Conservation (phyloP, 2,113 vertebrate genomes). For the Nipponia nippon region DNA sequence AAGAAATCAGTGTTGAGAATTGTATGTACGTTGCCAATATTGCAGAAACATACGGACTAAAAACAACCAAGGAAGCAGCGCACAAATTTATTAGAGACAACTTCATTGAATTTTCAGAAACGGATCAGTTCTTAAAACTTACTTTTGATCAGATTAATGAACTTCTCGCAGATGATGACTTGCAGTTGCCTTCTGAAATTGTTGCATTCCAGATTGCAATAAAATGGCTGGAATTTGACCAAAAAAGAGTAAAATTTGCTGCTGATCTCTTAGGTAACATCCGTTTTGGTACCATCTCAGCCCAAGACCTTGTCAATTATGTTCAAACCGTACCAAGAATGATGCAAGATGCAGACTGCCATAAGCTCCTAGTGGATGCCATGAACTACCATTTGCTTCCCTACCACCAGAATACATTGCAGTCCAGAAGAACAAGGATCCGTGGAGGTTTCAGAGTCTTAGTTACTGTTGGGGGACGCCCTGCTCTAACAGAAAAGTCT, state of each 20-base stretch:
- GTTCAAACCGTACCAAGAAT: conserved; percentile 95
- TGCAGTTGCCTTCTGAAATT: conserved; percentile 95
- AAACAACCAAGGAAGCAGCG: conserved; percentile 85
- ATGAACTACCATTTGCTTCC: conserved; percentile 99
- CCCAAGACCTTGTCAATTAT: conserved; percentile 94
- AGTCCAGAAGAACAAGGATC: conserved; percentile 96
- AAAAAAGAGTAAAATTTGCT: conserved; percentile 93
- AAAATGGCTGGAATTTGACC: conserved; percentile 97
- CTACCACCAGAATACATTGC: conserved; percentile 95
- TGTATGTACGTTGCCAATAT: conserved; percentile 97
- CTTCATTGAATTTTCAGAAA: conserved; percentile 98
- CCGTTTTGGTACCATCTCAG: conserved; percentile 95
- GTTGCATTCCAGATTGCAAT: conserved; percentile 97
- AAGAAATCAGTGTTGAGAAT: conserved; percentile 94
- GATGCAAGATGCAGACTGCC: conserved; percentile 97
- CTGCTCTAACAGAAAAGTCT: conserved; percentile 95
- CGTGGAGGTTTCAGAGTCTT: conserved; percentile 91
- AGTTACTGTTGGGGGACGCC: conserved; percentile 92
- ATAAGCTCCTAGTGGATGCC: conserved; percentile 94
- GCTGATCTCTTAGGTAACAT: conserved; percentile 90
- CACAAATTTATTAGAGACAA: conserved; percentile 97
- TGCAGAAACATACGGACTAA: conserved; percentile 91
- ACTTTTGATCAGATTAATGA: conserved; percentile 98
- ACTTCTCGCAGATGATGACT: conserved; percentile 91
- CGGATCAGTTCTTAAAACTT: conserved; percentile 97